Conservation (phyloP, 2,888 invertebrate species). For the Heliconius ismenius region DNA sequence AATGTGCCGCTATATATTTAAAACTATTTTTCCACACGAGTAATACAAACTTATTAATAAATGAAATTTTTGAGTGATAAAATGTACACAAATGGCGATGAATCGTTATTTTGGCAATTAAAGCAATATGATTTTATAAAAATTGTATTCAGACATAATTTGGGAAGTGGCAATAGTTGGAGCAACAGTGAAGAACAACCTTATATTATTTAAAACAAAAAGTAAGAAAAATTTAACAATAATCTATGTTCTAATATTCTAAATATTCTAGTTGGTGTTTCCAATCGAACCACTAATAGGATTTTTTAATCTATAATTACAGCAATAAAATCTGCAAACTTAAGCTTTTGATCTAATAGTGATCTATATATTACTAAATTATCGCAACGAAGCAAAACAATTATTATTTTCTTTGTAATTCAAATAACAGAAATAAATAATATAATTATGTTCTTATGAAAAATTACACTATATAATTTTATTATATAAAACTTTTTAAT, state of each 20-base stretch:
- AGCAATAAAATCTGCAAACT: conserved; percentile 39
- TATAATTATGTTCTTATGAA: conserved; percentile 1
- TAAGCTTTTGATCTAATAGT: conserved; percentile 32
- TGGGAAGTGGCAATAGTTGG: conserved; percentile 20
- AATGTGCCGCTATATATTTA: background rate
- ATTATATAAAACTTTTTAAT: conserved; percentile 12
- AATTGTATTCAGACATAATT: conserved; percentile 2
- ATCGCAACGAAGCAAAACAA: conserved; percentile 24
- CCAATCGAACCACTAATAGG: conserved; percentile 62
- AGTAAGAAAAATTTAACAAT: conserved; percentile 33
- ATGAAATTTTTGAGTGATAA: conserved; percentile 8
- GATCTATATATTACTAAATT: conserved; percentile 24
- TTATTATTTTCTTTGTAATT: conserved; percentile 9
- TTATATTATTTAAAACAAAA: conserved; percentile 12
- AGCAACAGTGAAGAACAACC: conserved; percentile 21
- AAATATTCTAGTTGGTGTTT: conserved; percentile 71
- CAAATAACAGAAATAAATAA: background rate
- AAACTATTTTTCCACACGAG: conserved; percentile 14
- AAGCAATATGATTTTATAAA: conserved; percentile 18
- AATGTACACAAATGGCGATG: background rate
- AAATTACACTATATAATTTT: conserved; percentile 2
- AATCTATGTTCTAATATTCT: conserved; percentile 35
- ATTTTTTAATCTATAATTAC: conserved; percentile 47
- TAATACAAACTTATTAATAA: conserved; percentile 11
- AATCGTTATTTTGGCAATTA: conserved; percentile 21